Conservation (phyloP, 2,888 invertebrate genomes). For the Habroteleia sp. region DNA sequence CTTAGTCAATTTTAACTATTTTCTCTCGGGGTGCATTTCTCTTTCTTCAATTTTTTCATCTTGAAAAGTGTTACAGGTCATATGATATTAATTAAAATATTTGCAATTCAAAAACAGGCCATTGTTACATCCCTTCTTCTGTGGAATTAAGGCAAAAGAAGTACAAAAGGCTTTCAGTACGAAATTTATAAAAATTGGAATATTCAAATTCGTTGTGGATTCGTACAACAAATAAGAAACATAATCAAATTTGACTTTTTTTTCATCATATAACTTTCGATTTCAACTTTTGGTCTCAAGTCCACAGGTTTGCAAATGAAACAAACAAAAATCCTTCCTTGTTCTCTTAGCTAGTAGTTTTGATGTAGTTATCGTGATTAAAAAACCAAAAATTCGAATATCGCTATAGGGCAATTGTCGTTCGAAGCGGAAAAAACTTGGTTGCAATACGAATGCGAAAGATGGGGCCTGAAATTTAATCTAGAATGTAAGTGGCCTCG, state of each 20-base stretch:
- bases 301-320: conserved; percentile 48
- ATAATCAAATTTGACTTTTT: conserved; percentile 1
- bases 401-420: conserved; percentile 88
- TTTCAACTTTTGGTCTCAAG: conserved; percentile 28
- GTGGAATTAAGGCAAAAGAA: conserved; percentile 51
- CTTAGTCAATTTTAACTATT: no score
- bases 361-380: conserved; percentile 52
- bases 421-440: conserved; percentile 94
- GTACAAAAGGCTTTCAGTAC: not conserved
- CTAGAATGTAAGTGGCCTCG: conserved; percentile 86
- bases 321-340: conserved; percentile 7
- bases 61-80: no score
- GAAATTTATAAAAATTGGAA: conserved; percentile 1
- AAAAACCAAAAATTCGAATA: conserved; percentile 61
- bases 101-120: not conserved
- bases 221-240: no score
- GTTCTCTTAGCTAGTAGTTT: conserved; percentile 42
- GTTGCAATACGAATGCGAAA: conserved; percentile 94
- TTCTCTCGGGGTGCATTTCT: no score
- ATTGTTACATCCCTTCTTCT: conserved; percentile 13
- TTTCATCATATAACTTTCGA: conserved; percentile 3
- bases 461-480: conserved; percentile 92
- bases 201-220: not conserved
- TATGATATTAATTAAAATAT: no score
- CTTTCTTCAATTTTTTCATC: no score